phyloP scores from a whole-genome alignment of 2,888 invertebrate species.

The Isotomurus palustris region DNA sequence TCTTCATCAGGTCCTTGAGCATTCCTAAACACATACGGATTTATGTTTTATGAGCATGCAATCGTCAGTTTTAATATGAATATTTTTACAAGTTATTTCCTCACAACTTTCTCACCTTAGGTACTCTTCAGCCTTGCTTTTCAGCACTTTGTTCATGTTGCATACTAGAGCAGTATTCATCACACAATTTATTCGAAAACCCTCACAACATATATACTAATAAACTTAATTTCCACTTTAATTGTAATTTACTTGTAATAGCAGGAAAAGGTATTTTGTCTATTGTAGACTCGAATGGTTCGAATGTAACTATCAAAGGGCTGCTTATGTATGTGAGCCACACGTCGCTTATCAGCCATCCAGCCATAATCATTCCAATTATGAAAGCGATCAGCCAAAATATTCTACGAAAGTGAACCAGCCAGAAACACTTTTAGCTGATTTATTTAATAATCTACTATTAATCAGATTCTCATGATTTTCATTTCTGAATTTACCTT shows the following conservation, averaged over 20 bases:
- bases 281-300: constrained; percentile 64
- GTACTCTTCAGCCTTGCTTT: constrained; percentile 20
- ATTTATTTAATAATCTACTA: too few species aligned
- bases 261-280: constrained; percentile 74
- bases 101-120: constrained; percentile 3
- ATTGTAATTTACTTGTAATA: constrained; percentile 56
- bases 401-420: constrained; percentile 30
- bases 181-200: background rate
- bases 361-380: constrained; percentile 32
- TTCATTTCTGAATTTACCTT: too few species aligned
- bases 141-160: constrained; percentile 33
- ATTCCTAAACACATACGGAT: constrained; percentile 9
- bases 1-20: constrained; percentile 16
- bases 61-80: too few species aligned
- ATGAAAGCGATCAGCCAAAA: constrained; percentile 42
- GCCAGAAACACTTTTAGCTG: too few species aligned
- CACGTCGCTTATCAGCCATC: constrained; percentile 39
- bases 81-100: too few species aligned
- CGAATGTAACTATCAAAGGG: constrained; percentile 74
- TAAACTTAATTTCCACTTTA: background rate
- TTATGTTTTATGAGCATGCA: too few species aligned
- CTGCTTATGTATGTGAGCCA: constrained; percentile 62
- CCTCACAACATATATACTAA: background rate
- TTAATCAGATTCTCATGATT: too few species aligned
- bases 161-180: constrained; percentile 21